Evolutionary conservation across 64 coral and sea anemone species (phyloP), one percentile per base, ranked within the genome.

Genomic region (Stylophora pistillata): DNA sequence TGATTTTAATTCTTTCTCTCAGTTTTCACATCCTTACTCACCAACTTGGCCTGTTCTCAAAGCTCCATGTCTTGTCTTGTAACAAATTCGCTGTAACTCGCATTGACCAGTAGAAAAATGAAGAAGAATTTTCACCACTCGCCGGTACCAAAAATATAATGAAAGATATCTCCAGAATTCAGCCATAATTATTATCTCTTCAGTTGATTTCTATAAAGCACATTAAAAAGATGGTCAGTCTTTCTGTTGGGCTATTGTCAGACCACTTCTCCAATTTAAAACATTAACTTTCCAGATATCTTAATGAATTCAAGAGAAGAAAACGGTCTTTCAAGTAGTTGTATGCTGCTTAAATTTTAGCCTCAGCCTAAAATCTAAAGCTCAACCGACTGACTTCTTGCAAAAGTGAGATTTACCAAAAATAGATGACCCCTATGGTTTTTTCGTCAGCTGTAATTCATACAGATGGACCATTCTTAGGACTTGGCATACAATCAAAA

Each of bases 101-200:
- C 90, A 99, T 9, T 59, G 87, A 16, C 97, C 87, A 77, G 97
- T 99, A 9, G 90, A 91, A 56, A 82, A 84, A 76, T 99, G 97
- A 27, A 99, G 93, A 27, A 95, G 72, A 79, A 94, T 88, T 33
- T 99, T 99, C 23, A 94, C 34, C 52, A 99, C 86, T 74, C 84
- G 89, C 20, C 91, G 81, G 78, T 99, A 99, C 97, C 97, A 99
- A 84, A 95, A 99, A 87, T 85, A 99, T 57, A 99, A 74, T 0
- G 97, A 99, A 58, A 99, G 71, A 56, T 96, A 96, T 33, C 58
- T 74, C 95, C 95, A 96, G n/a, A 90, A 58, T 20, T 96, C 95
- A 55, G 82, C 33, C 91, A 96, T 96, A 4, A 4, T 47, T 79
- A 80, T 93, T 58, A 87, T 27, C 74, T 96, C 81, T 57, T 93